A percentile compares a stretch with the other conserved stretches of the same genome.
Conservation (phyloP, 2,888 invertebrate species). For the Tetheella fluctuosa region DNA sequence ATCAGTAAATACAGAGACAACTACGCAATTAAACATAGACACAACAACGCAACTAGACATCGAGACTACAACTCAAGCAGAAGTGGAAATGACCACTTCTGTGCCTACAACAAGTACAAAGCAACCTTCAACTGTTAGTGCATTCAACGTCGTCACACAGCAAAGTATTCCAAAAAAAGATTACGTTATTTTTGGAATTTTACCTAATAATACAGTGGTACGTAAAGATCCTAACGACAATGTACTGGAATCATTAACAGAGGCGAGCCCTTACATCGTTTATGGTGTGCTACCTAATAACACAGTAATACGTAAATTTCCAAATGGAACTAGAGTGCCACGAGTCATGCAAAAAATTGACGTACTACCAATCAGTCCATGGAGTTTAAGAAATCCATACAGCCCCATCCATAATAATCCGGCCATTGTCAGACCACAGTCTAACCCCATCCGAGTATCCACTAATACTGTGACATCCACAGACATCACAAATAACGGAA, state of each 20-base stretch:
- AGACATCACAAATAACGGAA: constrained; percentile 84
- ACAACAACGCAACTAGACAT: constrained; percentile 37
- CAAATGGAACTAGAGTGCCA: constrained; percentile 91
- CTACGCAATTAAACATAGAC: constrained; percentile 35
- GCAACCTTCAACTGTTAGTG: constrained; percentile 52
- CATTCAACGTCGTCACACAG: constrained; percentile 47
- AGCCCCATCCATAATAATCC: constrained; percentile 85
- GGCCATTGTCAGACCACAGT: constrained; percentile 82
- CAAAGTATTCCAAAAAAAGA: constrained; percentile 84
- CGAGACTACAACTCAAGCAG: constrained; percentile 46
- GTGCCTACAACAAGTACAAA: constrained; percentile 42
- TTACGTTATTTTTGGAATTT: constrained; percentile 89
- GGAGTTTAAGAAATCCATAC: constrained; percentile 84
- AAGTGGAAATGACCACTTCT: constrained; percentile 41
- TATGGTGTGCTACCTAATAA: constrained; percentile 91
- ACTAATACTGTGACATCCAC: constrained; percentile 86
- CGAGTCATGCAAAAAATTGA: constrained; percentile 85
- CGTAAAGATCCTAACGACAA: constrained; percentile 89
- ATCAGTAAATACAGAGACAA: constrained; percentile 37
- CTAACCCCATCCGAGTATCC: constrained; percentile 86
- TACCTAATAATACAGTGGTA: constrained; percentile 91
- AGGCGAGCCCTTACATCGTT: constrained; percentile 88
- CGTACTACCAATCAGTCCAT: constrained; percentile 85
- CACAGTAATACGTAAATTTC: constrained; percentile 90
- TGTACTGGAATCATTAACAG: constrained; percentile 86